Conservation (phyloP, 2,797 vertebrate genomes). For the Tenualosa ilisha region DNA sequence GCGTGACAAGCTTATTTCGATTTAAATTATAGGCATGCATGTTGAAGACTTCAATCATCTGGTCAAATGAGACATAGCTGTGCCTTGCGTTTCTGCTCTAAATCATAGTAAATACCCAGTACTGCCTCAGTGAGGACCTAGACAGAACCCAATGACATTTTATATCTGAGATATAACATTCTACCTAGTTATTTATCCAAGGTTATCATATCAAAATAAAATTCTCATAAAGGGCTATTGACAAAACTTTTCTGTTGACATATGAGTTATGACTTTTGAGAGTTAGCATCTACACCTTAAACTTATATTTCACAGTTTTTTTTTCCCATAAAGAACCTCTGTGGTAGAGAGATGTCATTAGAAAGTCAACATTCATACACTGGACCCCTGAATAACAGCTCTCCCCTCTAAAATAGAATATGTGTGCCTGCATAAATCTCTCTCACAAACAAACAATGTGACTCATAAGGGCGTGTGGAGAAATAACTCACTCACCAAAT, state of each 20-base stretch:
- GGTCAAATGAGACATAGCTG: neutral
- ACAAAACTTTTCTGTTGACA: too few species aligned
- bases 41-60: neutral
- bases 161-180: too few species aligned
- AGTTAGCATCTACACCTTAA: too few species aligned
- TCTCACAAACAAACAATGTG: neutral
- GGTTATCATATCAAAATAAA: too few species aligned
- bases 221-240: too few species aligned
- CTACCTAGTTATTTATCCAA: too few species aligned
- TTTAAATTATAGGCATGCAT: neutral
- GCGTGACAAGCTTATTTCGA: neutral
- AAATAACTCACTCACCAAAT: slow-evolving; percentile 16
- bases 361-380: neutral
- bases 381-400: neutral
- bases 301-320: too few species aligned
- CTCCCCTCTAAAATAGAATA: neutral
- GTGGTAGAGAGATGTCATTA: neutral
- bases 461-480: neutral
- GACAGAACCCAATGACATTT: too few species aligned
- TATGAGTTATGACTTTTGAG: too few species aligned
- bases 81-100: too few species aligned
- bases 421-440: neutral
- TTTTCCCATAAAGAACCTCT: neutral
- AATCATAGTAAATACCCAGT: too few species aligned
- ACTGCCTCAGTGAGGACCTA: too few species aligned